Conservation (phyloP, 2,797 vertebrate species). For the Bryconaethiops microstoma region DNA sequence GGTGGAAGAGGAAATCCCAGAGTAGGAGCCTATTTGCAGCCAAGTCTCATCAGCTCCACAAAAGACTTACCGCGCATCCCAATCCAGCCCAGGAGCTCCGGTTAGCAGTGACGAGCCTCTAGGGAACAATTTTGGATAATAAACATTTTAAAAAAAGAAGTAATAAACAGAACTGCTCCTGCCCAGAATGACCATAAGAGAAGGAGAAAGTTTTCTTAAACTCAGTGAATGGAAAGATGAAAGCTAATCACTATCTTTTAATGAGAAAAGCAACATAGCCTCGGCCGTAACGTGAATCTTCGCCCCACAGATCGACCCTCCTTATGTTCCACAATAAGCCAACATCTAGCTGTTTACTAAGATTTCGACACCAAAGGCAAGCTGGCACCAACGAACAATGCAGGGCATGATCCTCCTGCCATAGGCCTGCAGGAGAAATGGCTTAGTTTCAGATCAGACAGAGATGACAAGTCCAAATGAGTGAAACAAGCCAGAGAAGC, state of each 20-base stretch:
- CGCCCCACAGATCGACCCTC: background rate
- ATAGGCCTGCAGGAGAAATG: background rate
- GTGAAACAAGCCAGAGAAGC: background rate
- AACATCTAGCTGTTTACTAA: background rate
- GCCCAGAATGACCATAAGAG: background rate
- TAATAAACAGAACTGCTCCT: background rate
- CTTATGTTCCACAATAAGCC: background rate
- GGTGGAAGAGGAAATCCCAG: background rate
- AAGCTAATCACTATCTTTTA: background rate
- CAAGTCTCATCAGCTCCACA: background rate
- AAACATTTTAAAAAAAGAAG: background rate
- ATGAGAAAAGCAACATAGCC: background rate
- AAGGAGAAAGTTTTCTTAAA: background rate
- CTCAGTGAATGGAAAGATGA: background rate
- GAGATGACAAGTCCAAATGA: slow-evolving; percentile 11
- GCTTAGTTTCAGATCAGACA: slow-evolving; percentile 1
- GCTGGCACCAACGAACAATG: background rate
- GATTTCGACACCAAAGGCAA: background rate
- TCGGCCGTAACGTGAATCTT: background rate
- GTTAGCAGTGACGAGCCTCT: background rate
- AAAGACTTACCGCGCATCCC: background rate
- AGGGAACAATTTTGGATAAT: background rate
- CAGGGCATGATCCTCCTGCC: background rate
- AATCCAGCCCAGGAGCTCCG: background rate
- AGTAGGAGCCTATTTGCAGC: background rate